phyloP scores from a whole-genome alignment of 2,888 invertebrate genomes.

The Stenolophus ochropezus region DNA sequence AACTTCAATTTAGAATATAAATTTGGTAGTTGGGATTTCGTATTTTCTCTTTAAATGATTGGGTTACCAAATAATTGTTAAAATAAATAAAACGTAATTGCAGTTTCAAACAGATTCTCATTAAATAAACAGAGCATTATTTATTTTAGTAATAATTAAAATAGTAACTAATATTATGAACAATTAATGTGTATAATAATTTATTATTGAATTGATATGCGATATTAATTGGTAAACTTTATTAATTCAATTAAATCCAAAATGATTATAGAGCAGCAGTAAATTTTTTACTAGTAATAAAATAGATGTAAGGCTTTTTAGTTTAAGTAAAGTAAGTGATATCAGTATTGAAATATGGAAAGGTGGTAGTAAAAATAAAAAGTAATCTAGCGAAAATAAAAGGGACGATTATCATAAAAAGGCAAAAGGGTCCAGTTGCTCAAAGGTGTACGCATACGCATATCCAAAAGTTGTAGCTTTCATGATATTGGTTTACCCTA shows the following conservation, averaged over 20 bases:
- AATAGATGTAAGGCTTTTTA: not conserved
- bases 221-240: not conserved
- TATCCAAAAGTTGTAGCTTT: slow-evolving; percentile 14
- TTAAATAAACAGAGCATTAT: not conserved
- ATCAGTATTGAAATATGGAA: not conserved
- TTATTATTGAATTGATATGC: not conserved
- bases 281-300: no score
- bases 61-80: not conserved
- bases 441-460: slow-evolving; percentile 10
- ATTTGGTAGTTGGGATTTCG: not conserved
- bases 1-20: no score
- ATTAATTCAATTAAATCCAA: no score
- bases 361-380: not conserved
- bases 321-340: not conserved
- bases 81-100: not conserved
- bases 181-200: not conserved
- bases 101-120: not conserved
- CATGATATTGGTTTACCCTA: slow-evolving; percentile 54
- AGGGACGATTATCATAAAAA: slow-evolving; percentile 5
- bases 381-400: slow-evolving; percentile 4
- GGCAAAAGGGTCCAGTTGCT: not conserved
- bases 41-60: not conserved
- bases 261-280: no score
- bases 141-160: not conserved
- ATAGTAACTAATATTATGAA: not conserved